These are phyloP conservation scores for Sipha maydis DNA, from an alignment of 2,888 invertebrate species.

Conservation along the genomic window DNA sequence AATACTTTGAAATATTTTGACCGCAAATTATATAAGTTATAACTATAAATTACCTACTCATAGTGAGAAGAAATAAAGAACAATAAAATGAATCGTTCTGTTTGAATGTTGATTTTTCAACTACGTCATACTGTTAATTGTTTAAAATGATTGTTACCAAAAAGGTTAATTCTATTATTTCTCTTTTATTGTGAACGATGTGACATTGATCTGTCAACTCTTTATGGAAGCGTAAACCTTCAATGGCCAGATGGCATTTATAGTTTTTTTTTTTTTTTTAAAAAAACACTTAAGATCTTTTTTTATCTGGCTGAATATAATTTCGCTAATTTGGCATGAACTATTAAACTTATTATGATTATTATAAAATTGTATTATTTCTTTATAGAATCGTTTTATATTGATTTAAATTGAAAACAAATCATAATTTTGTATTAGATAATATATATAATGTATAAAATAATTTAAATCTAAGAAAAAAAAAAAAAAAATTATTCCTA, in stretches of 20 bases:
- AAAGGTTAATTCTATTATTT: conserved; percentile 13
- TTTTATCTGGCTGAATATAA: background rate
- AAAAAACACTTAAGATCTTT: background rate
- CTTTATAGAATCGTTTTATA: too few relatives aligned
- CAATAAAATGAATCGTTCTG: background rate
- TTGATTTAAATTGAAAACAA: too few relatives aligned
- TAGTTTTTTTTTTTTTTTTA: background rate
- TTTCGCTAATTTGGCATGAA: background rate
- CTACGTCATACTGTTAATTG: background rate
- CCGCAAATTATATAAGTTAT: too few relatives aligned
- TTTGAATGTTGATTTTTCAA: background rate
- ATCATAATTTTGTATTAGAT: too few relatives aligned
- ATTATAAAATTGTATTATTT: too few relatives aligned
- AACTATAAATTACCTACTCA: background rate
- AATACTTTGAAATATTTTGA: too few relatives aligned
- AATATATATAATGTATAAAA: too few relatives aligned
- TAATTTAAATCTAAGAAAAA: too few relatives aligned
- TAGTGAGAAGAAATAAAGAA: background rate
- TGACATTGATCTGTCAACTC: conserved; percentile 54
- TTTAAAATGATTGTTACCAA: conserved; percentile 12
- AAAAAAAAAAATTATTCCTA: too few relatives aligned
- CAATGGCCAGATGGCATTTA: background rate
- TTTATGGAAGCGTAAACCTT: conserved; percentile 44
- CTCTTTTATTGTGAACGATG: conserved; percentile 15
- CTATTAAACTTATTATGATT: background rate